Base-by-base conservation (phyloP, 2,797 vertebrate species). In the Sebastes miniatus region DNA sequence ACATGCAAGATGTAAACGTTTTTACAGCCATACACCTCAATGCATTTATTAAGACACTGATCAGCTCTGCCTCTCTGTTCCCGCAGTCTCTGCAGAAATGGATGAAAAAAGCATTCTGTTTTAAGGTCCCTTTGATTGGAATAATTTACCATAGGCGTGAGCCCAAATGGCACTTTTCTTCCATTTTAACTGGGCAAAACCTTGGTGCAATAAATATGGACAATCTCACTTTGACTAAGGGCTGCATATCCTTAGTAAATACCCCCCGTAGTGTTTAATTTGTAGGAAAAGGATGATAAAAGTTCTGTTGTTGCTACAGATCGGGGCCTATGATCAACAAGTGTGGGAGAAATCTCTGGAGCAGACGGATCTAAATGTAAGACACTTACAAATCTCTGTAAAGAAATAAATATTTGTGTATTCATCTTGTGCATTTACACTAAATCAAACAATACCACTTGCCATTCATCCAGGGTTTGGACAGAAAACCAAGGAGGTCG, bases 401-500 rank as follows among this genome's bases (percentile, higher is more conserved):
- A 83, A 71, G 1, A 1, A 24, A 52, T 43, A 25, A 3, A 59
- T 64, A 3, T 56, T 6, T 78, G 25, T 20, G 3, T 62, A 4
- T 64, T 71, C 11, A n/a, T 78, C 3, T 16, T 47, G 18, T 29
- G 20, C 50, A 31, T 69, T 50, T 3, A 6, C 6, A 20, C 29
- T 63, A 34, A 74, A 50, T 31, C 4, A 1, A 77, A 69, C 29
- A 61, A 69, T 16, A 22, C 5, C 6, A 9, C 2, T 32, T 77
- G 0, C 2, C 4, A 2, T 58, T 70, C 4, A 24, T 63, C 6
- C 77, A 99, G 98, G 98, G 96, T 88, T 96, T 99, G 93, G 96
- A 97, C 92, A 98, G 96, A 95, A 99, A 99, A 94, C 98, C 98
- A 90, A 99, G 96, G 94, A 99, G 96, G 96, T 98, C 96, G 0